These are phyloP conservation scores for Belonocnema kinseyi DNA, from an alignment of 1,140 invertebrate species.

Conservation along the genomic window DNA sequence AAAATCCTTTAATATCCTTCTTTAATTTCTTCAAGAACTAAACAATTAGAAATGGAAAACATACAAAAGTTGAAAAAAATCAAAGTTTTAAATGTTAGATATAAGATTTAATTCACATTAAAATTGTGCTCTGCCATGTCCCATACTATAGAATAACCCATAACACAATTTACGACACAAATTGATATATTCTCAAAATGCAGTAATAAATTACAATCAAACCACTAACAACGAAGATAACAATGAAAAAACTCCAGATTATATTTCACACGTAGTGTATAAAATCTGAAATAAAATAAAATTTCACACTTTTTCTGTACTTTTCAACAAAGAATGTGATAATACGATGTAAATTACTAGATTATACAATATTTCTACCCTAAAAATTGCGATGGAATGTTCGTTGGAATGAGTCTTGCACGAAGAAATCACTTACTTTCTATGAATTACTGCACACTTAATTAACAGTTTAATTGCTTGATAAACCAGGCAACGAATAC, in stretches of 20 bases:
- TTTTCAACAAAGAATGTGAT: not conserved
- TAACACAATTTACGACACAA: not conserved
- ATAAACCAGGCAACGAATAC: not conserved
- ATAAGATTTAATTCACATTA: too few relatives aligned
- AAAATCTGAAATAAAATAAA: not conserved
- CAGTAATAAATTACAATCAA: slow-evolving; percentile 18
- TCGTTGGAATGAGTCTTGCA: slow-evolving; percentile 24
- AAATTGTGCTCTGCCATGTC: too few relatives aligned
- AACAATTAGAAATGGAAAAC: too few relatives aligned
- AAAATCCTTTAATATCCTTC: too few relatives aligned
- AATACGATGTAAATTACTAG: not conserved
- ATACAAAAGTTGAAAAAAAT: too few relatives aligned
- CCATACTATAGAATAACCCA: not conserved
- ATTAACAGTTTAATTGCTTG: slow-evolving; percentile 11
- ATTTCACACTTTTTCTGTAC: not conserved
- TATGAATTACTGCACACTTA: not conserved
- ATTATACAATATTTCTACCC: slow-evolving; percentile 15
- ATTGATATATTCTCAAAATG: slow-evolving; percentile 15
- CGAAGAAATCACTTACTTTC: slow-evolving; percentile 8
- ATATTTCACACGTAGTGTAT: not conserved
- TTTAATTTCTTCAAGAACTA: too few relatives aligned
- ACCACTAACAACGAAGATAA: not conserved
- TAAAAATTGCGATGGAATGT: slow-evolving; percentile 7
- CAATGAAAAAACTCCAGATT: slow-evolving; percentile 7
- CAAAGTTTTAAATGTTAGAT: too few relatives aligned